These are phyloP conservation scores for Drosophila bocqueti DNA, from an alignment of 1,140 invertebrate genomes.

Conservation along the genomic window DNA sequence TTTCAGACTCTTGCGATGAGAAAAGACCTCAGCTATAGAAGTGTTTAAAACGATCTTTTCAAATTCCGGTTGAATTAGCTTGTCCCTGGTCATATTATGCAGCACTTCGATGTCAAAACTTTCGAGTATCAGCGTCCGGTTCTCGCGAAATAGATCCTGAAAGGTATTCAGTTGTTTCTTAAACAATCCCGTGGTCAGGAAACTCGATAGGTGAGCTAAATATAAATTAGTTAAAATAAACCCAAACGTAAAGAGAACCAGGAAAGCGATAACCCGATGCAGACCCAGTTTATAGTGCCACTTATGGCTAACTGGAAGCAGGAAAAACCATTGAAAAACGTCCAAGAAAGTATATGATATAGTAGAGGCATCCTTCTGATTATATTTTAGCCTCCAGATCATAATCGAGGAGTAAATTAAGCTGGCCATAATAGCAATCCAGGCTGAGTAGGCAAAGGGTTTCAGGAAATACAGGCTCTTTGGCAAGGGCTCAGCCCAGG, in stretches of 20 bases:
- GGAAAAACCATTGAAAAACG: constrained; percentile 31
- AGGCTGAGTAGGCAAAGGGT: constrained; percentile 19
- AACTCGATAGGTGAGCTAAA: constrained; percentile 25
- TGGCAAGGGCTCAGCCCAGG: constrained; percentile 37
- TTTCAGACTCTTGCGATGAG: constrained; percentile 24
- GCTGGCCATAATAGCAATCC: constrained; percentile 14
- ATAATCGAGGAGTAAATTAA: constrained; percentile 15
- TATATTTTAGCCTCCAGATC: constrained; percentile 11
- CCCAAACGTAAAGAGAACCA: constrained; percentile 25
- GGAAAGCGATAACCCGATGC: constrained; percentile 1
- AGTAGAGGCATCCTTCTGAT: not conserved
- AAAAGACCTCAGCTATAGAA: constrained; percentile 13
- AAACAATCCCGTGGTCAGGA: constrained; percentile 29
- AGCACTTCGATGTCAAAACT: constrained; percentile 24
- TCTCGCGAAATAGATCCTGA: constrained; percentile 18
- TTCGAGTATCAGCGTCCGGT: constrained; percentile 13
- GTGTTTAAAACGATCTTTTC: not conserved
- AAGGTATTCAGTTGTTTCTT: constrained; percentile 26
- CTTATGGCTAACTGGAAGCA: not conserved
- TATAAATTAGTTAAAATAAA: constrained; percentile 35
- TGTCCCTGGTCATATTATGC: not conserved
- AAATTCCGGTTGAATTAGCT: constrained; percentile 16
- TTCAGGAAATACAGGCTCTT: constrained; percentile 35
- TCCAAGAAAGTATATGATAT: constrained; percentile 16
- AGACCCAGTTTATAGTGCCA: constrained; percentile 20